phyloP scores from a whole-genome alignment of 2,797 vertebrate species.

The Graptemys geographica region DNA sequence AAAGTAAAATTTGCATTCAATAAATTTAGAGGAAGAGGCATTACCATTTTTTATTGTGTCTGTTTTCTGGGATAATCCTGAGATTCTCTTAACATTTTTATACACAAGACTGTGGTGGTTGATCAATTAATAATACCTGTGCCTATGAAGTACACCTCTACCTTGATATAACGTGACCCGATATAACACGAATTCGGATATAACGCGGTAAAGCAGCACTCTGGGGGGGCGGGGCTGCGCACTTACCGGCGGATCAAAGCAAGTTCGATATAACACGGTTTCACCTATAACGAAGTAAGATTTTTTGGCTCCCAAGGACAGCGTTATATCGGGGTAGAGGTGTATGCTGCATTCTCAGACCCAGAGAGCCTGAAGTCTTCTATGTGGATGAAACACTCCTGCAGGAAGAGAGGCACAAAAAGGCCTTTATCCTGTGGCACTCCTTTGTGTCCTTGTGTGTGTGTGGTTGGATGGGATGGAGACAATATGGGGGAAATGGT shows the following conservation, averaged over 20 bases:
- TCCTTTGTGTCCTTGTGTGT: background rate
- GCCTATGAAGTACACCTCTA: background rate
- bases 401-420: background rate
- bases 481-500: background rate
- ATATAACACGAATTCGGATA: no score
- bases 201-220: no score
- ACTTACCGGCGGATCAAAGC: no score
- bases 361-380: background rate
- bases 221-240: no score
- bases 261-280: no score
- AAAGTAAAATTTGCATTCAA: background rate
- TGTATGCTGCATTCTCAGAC: background rate
- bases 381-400: accelerated
- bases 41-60: background rate
- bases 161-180: no score
- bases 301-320: no score
- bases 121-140: background rate
- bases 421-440: background rate
- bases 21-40: background rate
- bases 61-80: background rate
- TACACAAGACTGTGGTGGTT: background rate
- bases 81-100: background rate
- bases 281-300: no score
- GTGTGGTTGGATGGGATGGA: background rate
- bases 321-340: no score